These are phyloP conservation scores for Deroptyus accipitrinus DNA, from an alignment of 2,113 vertebrate genomes.

Conservation along the genomic window DNA sequence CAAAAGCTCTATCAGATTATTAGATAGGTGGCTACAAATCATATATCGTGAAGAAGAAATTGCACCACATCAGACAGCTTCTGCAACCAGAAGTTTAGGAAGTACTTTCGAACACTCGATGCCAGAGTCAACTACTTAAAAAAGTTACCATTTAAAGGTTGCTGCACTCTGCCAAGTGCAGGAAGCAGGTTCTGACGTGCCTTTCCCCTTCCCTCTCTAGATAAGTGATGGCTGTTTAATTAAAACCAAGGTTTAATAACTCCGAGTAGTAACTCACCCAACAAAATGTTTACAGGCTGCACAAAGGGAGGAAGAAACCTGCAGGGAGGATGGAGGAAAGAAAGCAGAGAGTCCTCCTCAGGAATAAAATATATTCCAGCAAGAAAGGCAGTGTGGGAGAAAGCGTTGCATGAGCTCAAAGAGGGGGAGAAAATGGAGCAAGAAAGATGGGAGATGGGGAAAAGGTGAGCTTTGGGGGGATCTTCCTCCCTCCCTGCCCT, in stretches of 20 bases:
- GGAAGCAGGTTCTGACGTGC: slow-evolving; percentile 30
- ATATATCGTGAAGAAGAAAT: neutral
- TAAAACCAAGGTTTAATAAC: neutral
- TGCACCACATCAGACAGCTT: neutral
- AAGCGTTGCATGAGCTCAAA: neutral
- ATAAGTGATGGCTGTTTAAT: neutral
- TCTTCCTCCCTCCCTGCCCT: neutral
- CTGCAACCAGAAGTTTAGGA: neutral
- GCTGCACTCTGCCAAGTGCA: neutral
- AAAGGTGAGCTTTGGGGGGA: neutral
- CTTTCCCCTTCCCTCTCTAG: slow-evolving; percentile 52
- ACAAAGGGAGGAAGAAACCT: neutral
- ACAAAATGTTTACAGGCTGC: neutral
- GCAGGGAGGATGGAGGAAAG: neutral
- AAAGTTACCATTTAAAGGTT: neutral
- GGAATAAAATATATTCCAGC: neutral
- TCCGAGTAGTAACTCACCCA: neutral
- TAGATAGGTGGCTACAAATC: neutral
- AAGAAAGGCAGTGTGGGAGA: neutral
- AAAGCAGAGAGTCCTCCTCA: neutral
- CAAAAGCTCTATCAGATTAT: neutral
- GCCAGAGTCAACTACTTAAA: neutral
- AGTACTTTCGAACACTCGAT: neutral
- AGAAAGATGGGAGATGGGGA: neutral
- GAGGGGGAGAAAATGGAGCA: neutral